Percentiles rank a stretch among this genome's conserved stretches.
phyloP scores from a whole-genome alignment of 2,888 invertebrate genomes.

The Cantharis rustica region DNA sequence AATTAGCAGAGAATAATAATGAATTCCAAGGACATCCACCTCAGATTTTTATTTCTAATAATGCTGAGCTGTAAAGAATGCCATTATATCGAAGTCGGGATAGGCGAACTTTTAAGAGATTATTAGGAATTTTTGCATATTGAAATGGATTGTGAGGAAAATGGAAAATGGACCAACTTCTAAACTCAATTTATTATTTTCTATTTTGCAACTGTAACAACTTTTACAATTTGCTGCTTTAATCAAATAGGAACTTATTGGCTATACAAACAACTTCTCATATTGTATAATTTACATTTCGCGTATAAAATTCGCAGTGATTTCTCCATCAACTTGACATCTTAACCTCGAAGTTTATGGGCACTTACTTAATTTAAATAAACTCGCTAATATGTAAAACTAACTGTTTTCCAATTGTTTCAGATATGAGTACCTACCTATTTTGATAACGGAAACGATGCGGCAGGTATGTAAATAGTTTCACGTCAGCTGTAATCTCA shows the following conservation, averaged over 20 bases:
- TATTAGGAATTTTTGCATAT: not conserved
- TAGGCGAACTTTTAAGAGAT: not conserved
- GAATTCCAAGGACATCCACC: not conserved
- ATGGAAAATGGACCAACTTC: too few relatives aligned
- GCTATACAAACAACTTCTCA: not conserved
- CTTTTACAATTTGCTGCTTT: not conserved
- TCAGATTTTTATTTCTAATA: not conserved
- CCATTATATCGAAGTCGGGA: not conserved
- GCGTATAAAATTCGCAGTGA: not conserved
- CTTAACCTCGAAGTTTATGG: constrained; percentile 20
- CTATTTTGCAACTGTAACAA: not conserved
- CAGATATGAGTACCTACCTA: constrained; percentile 26
- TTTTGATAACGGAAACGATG: constrained; percentile 30
- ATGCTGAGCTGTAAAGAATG: not conserved
- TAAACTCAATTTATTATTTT: not conserved
- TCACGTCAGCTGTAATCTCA: constrained; percentile 26
- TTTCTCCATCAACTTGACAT: constrained; percentile 25
- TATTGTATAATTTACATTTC: not conserved
- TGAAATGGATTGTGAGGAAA: too few relatives aligned
- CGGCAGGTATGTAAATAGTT: constrained; percentile 28
- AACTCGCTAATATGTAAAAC: constrained; percentile 15
- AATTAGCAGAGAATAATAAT: not conserved
- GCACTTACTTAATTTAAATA: constrained; percentile 10
- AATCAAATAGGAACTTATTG: not conserved
- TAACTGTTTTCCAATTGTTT: constrained; percentile 28